Conservation (phyloP, 2,888 invertebrate genomes). For the Archips xylosteana region DNA sequence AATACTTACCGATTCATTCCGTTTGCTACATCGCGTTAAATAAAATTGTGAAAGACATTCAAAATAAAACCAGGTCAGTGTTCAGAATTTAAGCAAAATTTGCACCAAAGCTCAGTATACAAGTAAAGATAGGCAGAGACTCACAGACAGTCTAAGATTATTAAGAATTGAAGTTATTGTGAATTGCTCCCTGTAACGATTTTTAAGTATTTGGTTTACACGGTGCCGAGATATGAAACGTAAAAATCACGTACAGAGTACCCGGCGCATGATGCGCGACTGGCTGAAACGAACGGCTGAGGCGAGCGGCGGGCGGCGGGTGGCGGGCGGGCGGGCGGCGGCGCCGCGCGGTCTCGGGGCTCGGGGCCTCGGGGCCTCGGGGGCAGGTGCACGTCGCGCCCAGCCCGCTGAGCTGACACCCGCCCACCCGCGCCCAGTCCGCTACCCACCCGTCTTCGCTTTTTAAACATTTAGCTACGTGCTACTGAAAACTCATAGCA, state of each 20-base stretch:
- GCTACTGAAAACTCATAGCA: constrained; percentile 10
- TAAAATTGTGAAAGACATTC: constrained; percentile 7
- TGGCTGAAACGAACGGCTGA: constrained; percentile 26
- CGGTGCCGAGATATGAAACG: constrained; percentile 1
- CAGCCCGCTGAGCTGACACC: not conserved
- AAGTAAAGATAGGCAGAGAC: not conserved
- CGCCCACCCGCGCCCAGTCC: constrained; percentile 3
- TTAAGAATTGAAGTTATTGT: not conserved
- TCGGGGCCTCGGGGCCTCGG: constrained; percentile 9
- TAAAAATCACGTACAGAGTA: not conserved
- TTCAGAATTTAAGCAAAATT: not conserved
- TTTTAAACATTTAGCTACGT: constrained; percentile 22
- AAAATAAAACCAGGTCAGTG: constrained; percentile 23
- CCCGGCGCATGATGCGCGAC: constrained; percentile 33
- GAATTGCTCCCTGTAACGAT: constrained; percentile 18
- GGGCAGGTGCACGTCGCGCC: constrained; percentile 28
- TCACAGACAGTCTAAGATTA: not conserved
- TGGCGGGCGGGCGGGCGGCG: constrained; percentile 17
- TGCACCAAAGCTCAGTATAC: not conserved
- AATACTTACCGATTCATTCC: constrained; percentile 22
- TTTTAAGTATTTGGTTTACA: constrained; percentile 4
- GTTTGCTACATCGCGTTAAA: constrained; percentile 4
- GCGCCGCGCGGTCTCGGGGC: constrained; percentile 22
- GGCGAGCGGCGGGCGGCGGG: constrained; percentile 17
- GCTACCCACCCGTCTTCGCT: not conserved